phyloP scores from a whole-genome alignment of 2,888 invertebrate species.

The Polymixis flavicincta region DNA sequence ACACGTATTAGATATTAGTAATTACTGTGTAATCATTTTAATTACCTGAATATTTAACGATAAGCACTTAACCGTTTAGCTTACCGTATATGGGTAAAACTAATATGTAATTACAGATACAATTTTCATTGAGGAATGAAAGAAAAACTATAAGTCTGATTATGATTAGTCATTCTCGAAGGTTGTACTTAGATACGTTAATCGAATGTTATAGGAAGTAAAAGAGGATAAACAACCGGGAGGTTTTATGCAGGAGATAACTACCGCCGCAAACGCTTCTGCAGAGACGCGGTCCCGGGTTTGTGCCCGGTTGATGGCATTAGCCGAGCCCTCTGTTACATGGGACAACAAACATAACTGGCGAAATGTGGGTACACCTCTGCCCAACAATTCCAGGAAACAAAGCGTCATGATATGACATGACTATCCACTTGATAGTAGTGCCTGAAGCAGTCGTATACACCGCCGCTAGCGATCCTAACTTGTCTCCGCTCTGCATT shows the following conservation, averaged over 20 bases:
- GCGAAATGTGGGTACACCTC: no score
- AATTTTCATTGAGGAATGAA: slow-evolving; percentile 37
- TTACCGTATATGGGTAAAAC: slow-evolving; percentile 52
- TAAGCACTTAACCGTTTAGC: slow-evolving; percentile 38
- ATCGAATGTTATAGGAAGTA: not conserved
- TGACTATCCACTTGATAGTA: not conserved
- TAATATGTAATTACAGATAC: slow-evolving; percentile 52
- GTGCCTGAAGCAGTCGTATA: not conserved
- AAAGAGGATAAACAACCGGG: not conserved
- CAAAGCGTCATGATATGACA: no score
- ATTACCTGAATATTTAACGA: slow-evolving; percentile 59
- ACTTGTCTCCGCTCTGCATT: not conserved
- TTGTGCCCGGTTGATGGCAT: no score
- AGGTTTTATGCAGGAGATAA: not conserved
- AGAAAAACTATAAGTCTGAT: slow-evolving; percentile 33
- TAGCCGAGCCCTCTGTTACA: no score
- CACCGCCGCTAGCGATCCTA: not conserved
- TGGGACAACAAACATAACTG: no score
- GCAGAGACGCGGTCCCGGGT: no score
- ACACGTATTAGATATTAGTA: slow-evolving; percentile 55
- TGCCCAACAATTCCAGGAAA: no score
- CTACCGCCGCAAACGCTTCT: no score
- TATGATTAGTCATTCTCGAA: not conserved
- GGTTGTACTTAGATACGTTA: slow-evolving; percentile 1
- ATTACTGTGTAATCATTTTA: slow-evolving; percentile 59